Evolutionary conservation across 2,888 invertebrate genomes (phyloP).

Genomic region (Melinopterus prodromus): DNA sequence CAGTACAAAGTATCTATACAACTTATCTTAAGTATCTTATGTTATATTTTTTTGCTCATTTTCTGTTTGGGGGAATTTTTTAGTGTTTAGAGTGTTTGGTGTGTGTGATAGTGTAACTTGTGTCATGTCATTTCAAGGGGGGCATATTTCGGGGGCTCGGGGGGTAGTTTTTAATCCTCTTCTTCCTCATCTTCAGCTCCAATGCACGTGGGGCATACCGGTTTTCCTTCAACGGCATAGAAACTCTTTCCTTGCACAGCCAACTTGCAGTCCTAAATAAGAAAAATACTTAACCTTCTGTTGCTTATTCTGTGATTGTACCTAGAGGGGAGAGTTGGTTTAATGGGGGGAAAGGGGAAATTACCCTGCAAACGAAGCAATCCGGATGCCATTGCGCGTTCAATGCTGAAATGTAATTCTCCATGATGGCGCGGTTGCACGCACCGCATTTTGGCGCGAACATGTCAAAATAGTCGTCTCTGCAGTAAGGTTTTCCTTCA

Average conservation of each 20-base stretch:
- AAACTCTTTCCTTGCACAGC: conserved; percentile 94
- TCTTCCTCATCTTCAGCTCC: conserved; percentile 88
- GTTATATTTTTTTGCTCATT: conserved; percentile 15
- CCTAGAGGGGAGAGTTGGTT: background rate
- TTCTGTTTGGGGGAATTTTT: conserved; percentile 19
- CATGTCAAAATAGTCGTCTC: conserved; percentile 95
- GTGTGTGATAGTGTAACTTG: conserved; percentile 34
- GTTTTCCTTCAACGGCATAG: conserved; percentile 97
- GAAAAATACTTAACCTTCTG: conserved; percentile 32
- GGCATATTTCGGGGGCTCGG: background rate
- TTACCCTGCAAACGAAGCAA: conserved; percentile 98
- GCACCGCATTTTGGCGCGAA: conserved; percentile 98
- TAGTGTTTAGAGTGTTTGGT: conserved; percentile 36
- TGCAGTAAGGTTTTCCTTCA: conserved; percentile 95
- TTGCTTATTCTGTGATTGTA: background rate
- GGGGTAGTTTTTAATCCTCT: conserved; percentile 57
- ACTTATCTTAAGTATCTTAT: conserved; percentile 29
- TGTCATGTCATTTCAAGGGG: conserved; percentile 26
- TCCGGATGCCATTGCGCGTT: conserved; percentile 99
- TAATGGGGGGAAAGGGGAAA: conserved; percentile 50
- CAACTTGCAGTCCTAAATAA: conserved; percentile 87
- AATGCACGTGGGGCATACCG: conserved; percentile 93
- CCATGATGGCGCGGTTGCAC: conserved; percentile 94
- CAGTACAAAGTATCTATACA: conserved; percentile 57
- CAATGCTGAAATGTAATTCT: conserved; percentile 97